Percentiles rank a stretch among this genome's conserved stretches.
These are phyloP conservation scores for Acropora yongei DNA, from an alignment of 64 coral and sea anemone species.

Conservation along the genomic window DNA sequence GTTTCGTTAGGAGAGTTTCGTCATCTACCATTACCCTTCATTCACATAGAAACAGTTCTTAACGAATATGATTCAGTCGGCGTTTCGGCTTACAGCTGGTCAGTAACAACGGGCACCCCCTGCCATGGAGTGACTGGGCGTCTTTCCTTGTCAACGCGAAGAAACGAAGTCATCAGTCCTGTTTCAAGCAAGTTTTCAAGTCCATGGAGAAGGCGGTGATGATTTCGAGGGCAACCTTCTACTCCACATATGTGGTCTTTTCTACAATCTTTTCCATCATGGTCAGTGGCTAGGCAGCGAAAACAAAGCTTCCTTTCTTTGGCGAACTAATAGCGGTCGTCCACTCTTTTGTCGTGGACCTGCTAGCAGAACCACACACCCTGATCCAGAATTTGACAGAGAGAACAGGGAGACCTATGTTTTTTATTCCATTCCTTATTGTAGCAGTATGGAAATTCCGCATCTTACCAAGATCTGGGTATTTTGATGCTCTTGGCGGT, in stretches of 20 bases:
- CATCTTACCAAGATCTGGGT: background rate
- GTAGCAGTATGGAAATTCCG: background rate
- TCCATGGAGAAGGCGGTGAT: constrained; percentile 42
- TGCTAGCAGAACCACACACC: constrained; percentile 33
- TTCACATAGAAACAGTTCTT: too few relatives aligned
- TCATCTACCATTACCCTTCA: too few relatives aligned
- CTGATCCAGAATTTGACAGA: background rate
- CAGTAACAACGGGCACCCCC: too few relatives aligned
- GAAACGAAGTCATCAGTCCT: too few relatives aligned
- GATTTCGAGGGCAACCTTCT: constrained; percentile 35
- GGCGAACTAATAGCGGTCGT: constrained; percentile 34
- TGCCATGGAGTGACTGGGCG: too few relatives aligned
- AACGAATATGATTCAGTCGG: too few relatives aligned
- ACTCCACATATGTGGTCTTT: constrained; percentile 23
- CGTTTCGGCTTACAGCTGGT: too few relatives aligned
- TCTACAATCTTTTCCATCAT: background rate
- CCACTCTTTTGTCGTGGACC: background rate
- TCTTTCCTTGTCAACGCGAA: too few relatives aligned
- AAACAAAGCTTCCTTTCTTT: constrained; percentile 56
- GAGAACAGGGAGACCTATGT: background rate
- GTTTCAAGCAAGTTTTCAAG: too few relatives aligned
- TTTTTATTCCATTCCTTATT: background rate
- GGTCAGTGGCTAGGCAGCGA: constrained; percentile 41
- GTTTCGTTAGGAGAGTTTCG: too few relatives aligned
- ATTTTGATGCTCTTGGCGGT: background rate